Percentiles rank a stretch among this genome's conserved stretches.
Evolutionary conservation across 1,140 invertebrate genomes (phyloP).

Genomic region (Nymphalis io): DNA sequence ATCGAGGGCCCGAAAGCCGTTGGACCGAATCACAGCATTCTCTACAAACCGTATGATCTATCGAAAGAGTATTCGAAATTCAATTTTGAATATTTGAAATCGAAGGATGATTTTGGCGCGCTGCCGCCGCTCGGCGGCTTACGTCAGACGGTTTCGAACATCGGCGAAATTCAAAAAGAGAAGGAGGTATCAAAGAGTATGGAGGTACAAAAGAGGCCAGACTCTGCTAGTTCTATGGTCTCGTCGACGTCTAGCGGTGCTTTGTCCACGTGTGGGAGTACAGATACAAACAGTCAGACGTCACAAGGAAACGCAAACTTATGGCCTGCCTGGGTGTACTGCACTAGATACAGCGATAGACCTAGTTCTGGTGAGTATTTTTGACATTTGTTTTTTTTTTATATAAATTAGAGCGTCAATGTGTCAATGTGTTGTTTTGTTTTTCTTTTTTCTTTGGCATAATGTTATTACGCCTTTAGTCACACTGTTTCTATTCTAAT

Average conservation of each 20-base stretch:
- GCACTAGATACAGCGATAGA: constrained; percentile 97
- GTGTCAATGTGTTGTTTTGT: too few relatives aligned
- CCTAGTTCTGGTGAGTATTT: constrained; percentile 93
- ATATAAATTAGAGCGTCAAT: too few relatives aligned
- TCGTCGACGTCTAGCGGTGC: constrained; percentile 74
- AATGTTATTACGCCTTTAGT: too few relatives aligned
- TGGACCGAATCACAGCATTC: constrained; percentile 69
- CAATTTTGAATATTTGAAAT: constrained; percentile 61
- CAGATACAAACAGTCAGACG: constrained; percentile 75
- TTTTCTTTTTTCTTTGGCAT: not conserved
- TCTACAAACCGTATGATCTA: constrained; percentile 78
- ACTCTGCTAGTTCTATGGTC: constrained; percentile 77
- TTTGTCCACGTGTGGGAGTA: constrained; percentile 81
- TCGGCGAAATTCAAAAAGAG: constrained; percentile 76
- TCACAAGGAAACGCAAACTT: constrained; percentile 77
- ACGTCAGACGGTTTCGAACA: constrained; percentile 83
- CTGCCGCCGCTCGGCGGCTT: constrained; percentile 82
- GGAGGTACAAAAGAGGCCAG: constrained; percentile 69
- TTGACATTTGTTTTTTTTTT: constrained; percentile 1
- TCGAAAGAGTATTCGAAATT: constrained; percentile 55
- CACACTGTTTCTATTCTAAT: too few relatives aligned
- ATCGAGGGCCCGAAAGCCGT: constrained; percentile 72
- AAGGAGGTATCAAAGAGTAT: constrained; percentile 55
- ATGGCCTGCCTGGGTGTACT: constrained; percentile 99
- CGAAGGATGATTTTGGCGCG: constrained; percentile 60